Evolutionary conservation across 2,797 vertebrate genomes (phyloP), one percentile per base, ranked within the genome.

Genomic region (Potorous gilbertii): DNA sequence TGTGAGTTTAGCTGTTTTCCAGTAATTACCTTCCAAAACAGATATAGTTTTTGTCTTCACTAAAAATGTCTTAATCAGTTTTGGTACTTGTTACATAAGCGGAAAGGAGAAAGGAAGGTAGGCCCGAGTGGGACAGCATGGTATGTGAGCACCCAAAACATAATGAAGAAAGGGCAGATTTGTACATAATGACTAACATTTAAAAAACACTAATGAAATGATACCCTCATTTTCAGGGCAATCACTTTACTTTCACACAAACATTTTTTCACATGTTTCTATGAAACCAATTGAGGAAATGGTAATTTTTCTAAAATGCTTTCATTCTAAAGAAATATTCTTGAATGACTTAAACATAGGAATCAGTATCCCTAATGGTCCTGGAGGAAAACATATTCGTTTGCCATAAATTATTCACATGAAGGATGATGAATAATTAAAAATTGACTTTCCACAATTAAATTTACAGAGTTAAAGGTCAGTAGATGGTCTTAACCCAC

Each of bases 391-490:
- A 54, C 91, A 90, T 31, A 94, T 18, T 90, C 90, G 2, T 90
- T 90, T 95, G 94, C 31, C 56, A 96, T 94, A 95, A 95, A 96
- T 96, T 96, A 95, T 96, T 97, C 92, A 96, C 91, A 95, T 52
- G 95, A 96, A 94, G 62, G 62, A 90, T 50, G 89, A 96, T 96
- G 92, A 96, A 96, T 96, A 95, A 98, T 97, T 96, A 55, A 97
- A 94, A 59, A 50, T 91, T 91, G 13, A 95, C 96, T 97, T 96
- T 66, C 90, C 93, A 40, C 62, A 97, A 29, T 96, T 94, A 96
- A 96, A 74, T 96, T 96, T 96, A 92, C 90, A 10, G 4, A 93
- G 89, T 81, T 94, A 29, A 95, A 28, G 92, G 92, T 90, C 55
- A 96, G 31, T 55, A 96, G 91, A 90, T 0, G 97, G 90, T 9